Base-by-base conservation (phyloP, 2,888 invertebrate genomes). In the Palloptera scutellata region DNA sequence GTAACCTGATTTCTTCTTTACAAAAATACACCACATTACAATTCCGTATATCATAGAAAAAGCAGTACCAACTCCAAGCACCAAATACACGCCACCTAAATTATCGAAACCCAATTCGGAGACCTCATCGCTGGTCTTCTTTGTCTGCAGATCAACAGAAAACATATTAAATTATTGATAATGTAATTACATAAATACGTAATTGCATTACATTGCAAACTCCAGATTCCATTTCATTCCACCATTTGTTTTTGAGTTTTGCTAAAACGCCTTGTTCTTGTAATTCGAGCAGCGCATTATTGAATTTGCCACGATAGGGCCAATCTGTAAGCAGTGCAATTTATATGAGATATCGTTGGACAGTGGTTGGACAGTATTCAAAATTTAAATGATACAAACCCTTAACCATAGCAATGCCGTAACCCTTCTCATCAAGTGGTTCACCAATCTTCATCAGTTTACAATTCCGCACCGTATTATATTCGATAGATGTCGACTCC, bases 231-330 rank as follows among this genome's bases (percentile, higher is more conserved):
- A 91, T 90, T 85, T 93, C 92, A 79, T 92, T 92, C 96, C 96
- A 97, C 96, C 96, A 97, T 83, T 91, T 91, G 72, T 90, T 89
- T 84, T 95, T 94, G 83, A 96, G 86, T 73, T 88, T 87, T 12
- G 90, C 90, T 72, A 97, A 86, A 61, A 88, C 88, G 43, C 95
- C 95, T 59, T 88, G 88, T 85, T 97, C 96, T 86, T 96, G 96
- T 58, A 97, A 87, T 78, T 90, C 91, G 70, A 96, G 86, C 70
- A 97, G 89, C 58, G 93, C 94, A 74, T 91, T 89, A 79, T 92
- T 95, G 68, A 96, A 86, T 67, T 88, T 88, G 78, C 93, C 91
- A 43, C 94, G 88, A 83, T 92, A 94, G 3, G 82, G 82, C 78
- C 82, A 85, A 75, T 84, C 86, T 86, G 51, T 19, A 64, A 54